phyloP scores from a whole-genome alignment of 64 coral and sea anemone genomes.

The Stichodactyla mertensii region DNA sequence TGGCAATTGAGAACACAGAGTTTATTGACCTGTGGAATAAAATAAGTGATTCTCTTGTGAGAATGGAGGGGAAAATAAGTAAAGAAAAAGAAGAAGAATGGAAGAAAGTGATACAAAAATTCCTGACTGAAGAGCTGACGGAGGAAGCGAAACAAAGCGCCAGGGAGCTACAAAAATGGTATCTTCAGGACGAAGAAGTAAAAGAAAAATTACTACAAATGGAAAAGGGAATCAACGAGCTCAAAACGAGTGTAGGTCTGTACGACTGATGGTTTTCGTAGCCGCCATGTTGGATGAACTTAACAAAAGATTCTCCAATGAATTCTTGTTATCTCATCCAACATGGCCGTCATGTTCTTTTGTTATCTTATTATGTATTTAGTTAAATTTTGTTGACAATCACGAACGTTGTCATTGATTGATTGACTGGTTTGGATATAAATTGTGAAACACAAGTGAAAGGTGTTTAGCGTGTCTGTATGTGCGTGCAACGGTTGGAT shows the following conservation, averaged over 20 bases:
- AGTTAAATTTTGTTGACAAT: too few species aligned
- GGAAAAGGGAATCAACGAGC: neutral
- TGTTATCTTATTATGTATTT: too few species aligned
- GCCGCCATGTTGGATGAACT: neutral
- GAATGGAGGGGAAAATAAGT: conserved; percentile 6
- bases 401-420: too few species aligned
- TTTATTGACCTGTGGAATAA: conserved; percentile 20
- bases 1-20: conserved; percentile 19
- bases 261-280: neutral
- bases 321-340: too few species aligned
- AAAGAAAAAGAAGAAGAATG: conserved; percentile 23
- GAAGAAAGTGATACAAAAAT: conserved; percentile 14
- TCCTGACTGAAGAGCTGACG: neutral
- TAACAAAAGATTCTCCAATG: neutral
- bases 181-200: conserved; percentile 11
- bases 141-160: neutral
- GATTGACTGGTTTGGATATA: too few species aligned
- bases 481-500: too few species aligned
- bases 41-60: conserved; percentile 6
- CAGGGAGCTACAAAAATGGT: conserved; percentile 16
- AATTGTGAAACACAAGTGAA: too few species aligned
- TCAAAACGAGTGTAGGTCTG: neutral
- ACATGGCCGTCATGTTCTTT: too few species aligned
- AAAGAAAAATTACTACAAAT: neutral
- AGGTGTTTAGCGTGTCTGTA: too few species aligned